Evolutionary conservation across 2,113 vertebrate species (phyloP), one percentile per base, ranked within the genome.

Genomic region (Sporophila hypoxantha): DNA sequence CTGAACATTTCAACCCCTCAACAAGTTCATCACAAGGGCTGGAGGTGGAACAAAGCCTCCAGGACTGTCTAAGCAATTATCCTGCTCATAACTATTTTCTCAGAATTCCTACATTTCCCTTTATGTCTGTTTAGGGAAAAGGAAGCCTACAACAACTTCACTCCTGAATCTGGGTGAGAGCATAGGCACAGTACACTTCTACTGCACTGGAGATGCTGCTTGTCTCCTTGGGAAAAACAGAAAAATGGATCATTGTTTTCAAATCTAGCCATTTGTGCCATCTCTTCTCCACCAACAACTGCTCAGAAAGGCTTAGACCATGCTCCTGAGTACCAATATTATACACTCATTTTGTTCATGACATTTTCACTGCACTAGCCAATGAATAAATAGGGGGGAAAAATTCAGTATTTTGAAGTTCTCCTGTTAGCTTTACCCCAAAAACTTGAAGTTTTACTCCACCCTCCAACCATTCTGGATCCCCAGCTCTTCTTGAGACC

Each of bases 391-490:
- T 3, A 34, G 14, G 7, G 37, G 25, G 5, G n/a, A 62, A 15
- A 37, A 36, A 5, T 0, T 1, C 27, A 3, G 0, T 19, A 34
- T 34, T 39, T 62, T 47, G 3, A 47, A 47, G 0, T 4, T 52
- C 23, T 64, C 8, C 18, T 30, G 3, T 56, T 66, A 49, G 10
- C 9, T 26, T 52, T 44, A 64, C 4, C 6, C 5, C 19, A 7
- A 60, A 67, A 71, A 16, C 5, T 52, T 59, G 5, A 60, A 21
- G 5, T 61, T 69, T 32, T 53, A 42, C 10, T 65, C 8, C 5
- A 70, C 5, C 12, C 12, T 64, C 11, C 15, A 81, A 7, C 3
- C 11, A 41, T 29, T 46, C 29, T 22, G 32, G 22, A 75, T 30
- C 3, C 9, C 6, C 17, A 80, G 39, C 8, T 82, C 9, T 80